Evolutionary conservation across 2,888 invertebrate species (phyloP).

Genomic region (Podotricha telesiphe): DNA sequence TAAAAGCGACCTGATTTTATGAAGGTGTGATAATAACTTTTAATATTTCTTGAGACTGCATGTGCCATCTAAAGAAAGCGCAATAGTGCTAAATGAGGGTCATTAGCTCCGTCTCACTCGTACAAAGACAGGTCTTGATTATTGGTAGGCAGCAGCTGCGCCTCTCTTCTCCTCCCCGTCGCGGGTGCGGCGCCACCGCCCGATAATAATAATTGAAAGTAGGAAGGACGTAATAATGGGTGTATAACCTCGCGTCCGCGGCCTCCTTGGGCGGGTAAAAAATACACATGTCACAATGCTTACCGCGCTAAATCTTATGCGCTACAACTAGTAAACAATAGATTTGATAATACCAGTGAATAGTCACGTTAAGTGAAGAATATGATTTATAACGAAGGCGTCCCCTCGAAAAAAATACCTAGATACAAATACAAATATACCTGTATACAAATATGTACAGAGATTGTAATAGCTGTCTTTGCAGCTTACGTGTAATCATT

Average conservation of each 20-base stretch:
- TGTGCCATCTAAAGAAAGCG: conserved; percentile 4
- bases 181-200: conserved; percentile 80
- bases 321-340: conserved; percentile 64
- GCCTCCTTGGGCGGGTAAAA: conserved; percentile 84
- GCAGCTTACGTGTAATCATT: not conserved
- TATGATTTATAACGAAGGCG: not conserved
- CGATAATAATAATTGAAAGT: conserved; percentile 84
- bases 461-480: not conserved
- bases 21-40: conserved; percentile 10
- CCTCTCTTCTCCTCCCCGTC: conserved; percentile 83
- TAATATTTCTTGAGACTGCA: conserved; percentile 15
- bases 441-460: not conserved
- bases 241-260: conserved; percentile 84
- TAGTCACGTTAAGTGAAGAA: not conserved
- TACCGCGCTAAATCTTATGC: conserved; percentile 59
- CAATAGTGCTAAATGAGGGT: conserved; percentile 41
- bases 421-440: too few species aligned
- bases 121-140: conserved; percentile 77
- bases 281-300: conserved; percentile 78
- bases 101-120: conserved; percentile 71
- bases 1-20: conserved; percentile 10
- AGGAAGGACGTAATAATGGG: conserved; percentile 84
- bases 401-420: not conserved
- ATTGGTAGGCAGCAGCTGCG: conserved; percentile 85
- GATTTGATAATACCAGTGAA: not conserved